Evolutionary conservation across 1,140 invertebrate species (phyloP), one percentile per base, ranked within the genome.

Genomic region (Physella acuta): DNA sequence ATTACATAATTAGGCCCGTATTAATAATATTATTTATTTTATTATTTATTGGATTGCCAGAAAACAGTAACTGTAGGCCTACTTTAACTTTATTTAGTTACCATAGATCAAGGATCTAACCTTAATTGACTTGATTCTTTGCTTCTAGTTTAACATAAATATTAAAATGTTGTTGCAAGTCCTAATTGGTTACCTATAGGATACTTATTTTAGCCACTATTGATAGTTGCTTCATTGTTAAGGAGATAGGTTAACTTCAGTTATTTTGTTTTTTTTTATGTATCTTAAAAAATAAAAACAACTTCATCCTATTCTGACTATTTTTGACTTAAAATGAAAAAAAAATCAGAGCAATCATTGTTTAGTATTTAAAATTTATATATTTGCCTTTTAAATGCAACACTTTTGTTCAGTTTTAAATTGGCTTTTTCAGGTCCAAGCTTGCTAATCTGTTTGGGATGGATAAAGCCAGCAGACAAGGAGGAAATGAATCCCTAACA

Each of bases 401-500:
- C 66, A 56, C 1, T 39, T 53, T 70, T 58, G 5, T 36, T 28
- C 3, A 37, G 24, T 31, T 51, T 52, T 16, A 51, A 65, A 24
- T 5, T 56, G 44, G 30, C 59, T 66, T 51, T 68, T 72, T 3
- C 67, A 81, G 80, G n/a, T 81, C 81, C 8, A 84, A 83, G 63
- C 74, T 84, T 52, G 81, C 76, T 2, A 76, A 74, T 52, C 70
- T 84, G 33, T 84, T 84, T 79, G 81, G 81, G 26, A 79, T 80
- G 64, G 82, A 82, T 62, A 75, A 77, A 69, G 75, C 78, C 17
- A 71, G 71, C 24, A 74, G 70, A 28, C 56, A 78, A 34, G 78
- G 80, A 55, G 81, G 79, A 3, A 85, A 85, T 76, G 80, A 82
- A 65, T 83, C 82, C 20, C 72, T 86, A 55, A 85, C 78, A 1